Evolutionary conservation across 2,113 vertebrate species (phyloP), one percentile per base, ranked within the genome.

Genomic region (Myotis davidii): DNA sequence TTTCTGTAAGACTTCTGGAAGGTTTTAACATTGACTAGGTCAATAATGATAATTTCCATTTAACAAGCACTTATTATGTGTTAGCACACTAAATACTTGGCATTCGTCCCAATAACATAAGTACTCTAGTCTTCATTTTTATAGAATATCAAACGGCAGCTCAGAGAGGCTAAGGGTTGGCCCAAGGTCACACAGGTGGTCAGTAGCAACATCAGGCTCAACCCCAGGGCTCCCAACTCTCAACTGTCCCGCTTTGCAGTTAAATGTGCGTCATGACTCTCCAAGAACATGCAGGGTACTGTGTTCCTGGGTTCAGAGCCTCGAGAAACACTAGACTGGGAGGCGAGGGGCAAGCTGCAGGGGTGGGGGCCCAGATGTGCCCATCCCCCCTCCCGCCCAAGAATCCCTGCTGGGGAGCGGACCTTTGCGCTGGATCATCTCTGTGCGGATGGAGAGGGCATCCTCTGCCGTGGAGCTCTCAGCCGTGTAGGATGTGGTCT

Each of bases 391-490:
- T 54, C 81, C 29, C 8, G 13, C 42, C 50, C 48, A 1, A 0
- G 0, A 48, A 69, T 0, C 72, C 12, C 3, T 0, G 0, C 10
- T 3, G 67, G 0, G 1, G 7, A 65, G 45, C 56, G 85, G 85
- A 45, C 98, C 98, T 99, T 98, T 98, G 91, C 98, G 95, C 94
- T 98, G 98, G 96, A 99, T 99, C 98, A 99, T 98, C 98, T 99
- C 98, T 0, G 98, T 98, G 73, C 98, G 98, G 95, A 99, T 96
- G 29, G 98, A 98, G 34, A 99, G 97, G 0, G 98, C 98, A 0
- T 99, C 98, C 94, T 99, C 98, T 0, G 98, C 98, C 1, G 98
- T 88, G 74, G 97, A 97, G 95, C 95, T 98, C 93, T 99, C 98
- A 0, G 97, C 98, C 7, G 97, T 92, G 78, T 98, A 98, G 29